Percentiles rank a stretch among this genome's conserved stretches.
phyloP scores from a whole-genome alignment of 2,888 invertebrate species.

The Pristionchus exspectatus region DNA sequence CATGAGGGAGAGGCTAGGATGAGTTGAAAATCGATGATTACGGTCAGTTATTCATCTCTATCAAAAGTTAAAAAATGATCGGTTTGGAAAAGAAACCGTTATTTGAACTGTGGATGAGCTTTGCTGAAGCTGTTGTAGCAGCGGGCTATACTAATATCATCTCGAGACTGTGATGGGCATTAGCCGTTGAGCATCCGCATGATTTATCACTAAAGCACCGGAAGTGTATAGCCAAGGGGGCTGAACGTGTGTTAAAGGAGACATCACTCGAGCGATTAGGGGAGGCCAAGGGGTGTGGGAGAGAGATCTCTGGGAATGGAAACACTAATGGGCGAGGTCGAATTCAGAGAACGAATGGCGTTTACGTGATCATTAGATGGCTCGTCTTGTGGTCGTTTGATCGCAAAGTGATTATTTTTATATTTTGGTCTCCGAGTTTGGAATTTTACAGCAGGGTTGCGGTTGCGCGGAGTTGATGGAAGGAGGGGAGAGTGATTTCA shows the following conservation, averaged over 20 bases:
- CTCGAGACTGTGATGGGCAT: too few species aligned
- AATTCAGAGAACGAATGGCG: background rate
- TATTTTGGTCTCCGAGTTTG: background rate
- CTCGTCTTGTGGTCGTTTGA: conserved; percentile 9
- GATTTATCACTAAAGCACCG: background rate
- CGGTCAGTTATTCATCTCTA: too few species aligned
- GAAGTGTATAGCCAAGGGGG: conserved; percentile 2
- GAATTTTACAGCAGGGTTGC: background rate
- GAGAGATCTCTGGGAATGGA: conserved; percentile 23
- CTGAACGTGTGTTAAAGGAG: background rate
- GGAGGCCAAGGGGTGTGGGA: background rate
- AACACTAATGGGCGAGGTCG: background rate
- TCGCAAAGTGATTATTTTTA: background rate
- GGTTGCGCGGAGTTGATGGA: background rate
- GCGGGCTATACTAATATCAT: too few species aligned
- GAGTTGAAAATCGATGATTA: too few species aligned
- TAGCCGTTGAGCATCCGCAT: background rate
- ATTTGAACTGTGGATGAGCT: too few species aligned
- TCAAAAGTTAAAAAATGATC: too few species aligned
- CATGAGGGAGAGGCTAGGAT: too few species aligned
- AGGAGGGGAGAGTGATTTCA: background rate
- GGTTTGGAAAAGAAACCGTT: too few species aligned
- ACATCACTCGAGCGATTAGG: background rate
- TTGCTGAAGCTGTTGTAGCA: too few species aligned
- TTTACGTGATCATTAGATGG: background rate